These are phyloP conservation scores for Urocynchramus pylzowi DNA, from an alignment of 2,113 vertebrate species.

Conservation along the genomic window DNA sequence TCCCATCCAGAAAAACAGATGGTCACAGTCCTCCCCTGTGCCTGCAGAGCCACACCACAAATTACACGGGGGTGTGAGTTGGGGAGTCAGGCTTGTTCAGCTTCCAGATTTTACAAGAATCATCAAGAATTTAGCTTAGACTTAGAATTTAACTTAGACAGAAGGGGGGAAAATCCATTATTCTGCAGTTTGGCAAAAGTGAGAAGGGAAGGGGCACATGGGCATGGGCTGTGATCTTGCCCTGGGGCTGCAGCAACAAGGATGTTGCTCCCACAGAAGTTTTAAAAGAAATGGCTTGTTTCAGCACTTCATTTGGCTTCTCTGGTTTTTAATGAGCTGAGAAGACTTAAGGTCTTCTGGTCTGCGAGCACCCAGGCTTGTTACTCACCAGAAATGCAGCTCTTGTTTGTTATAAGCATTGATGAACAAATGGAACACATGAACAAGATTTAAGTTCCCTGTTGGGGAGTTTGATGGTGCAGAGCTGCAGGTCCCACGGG, in stretches of 20 bases:
- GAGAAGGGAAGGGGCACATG: not conserved
- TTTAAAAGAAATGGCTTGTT: not conserved
- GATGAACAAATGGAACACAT: fast-evolving
- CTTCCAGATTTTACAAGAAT: not conserved
- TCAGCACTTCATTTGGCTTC: slow-evolving; percentile 37
- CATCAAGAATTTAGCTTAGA: not conserved
- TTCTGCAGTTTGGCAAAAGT: not conserved
- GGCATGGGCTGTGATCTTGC: not conserved
- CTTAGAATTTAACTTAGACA: not conserved
- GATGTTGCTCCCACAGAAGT: not conserved
- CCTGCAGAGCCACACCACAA: not conserved
- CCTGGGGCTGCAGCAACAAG: not conserved
- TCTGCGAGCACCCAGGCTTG: not conserved
- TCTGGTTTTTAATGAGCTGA: slow-evolving; percentile 18
- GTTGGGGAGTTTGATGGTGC: not conserved
- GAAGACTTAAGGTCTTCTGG: slow-evolving; percentile 12
- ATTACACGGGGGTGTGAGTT: not conserved
- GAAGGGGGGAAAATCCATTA: not conserved
- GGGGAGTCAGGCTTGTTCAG: not conserved
- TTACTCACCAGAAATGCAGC: not conserved
- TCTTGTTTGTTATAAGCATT: not conserved
- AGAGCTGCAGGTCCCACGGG: not conserved
- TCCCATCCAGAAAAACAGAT: not conserved
- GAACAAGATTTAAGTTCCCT: not conserved
- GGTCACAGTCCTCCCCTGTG: not conserved